These are phyloP conservation scores for Cirrhinus molitorella DNA, from an alignment of 2,797 vertebrate genomes.

Conservation along the genomic window DNA sequence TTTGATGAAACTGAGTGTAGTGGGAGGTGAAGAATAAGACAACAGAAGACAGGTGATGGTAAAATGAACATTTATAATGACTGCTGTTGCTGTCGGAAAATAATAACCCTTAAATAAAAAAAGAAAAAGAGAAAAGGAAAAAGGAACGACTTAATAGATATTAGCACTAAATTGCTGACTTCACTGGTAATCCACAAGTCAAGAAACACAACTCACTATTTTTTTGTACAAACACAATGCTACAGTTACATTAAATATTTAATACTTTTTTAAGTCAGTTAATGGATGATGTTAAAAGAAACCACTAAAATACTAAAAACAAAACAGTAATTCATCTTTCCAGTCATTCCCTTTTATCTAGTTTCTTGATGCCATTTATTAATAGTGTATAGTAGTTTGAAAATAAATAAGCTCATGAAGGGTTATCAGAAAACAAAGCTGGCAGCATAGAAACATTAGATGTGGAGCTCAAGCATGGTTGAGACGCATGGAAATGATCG, in stretches of 20 bases:
- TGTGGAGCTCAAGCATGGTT: slow-evolving; percentile 80
- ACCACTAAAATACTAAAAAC: slow-evolving; percentile 86
- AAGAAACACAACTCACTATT: slow-evolving; percentile 92
- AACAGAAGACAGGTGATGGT: slow-evolving; percentile 97
- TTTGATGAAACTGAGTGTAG: slow-evolving; percentile 88
- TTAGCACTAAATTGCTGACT: slow-evolving; percentile 91
- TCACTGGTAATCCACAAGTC: slow-evolving; percentile 92
- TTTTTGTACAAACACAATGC: slow-evolving; percentile 89
- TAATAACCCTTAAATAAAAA: slow-evolving; percentile 82
- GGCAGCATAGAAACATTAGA: slow-evolving; percentile 84
- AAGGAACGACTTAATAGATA: slow-evolving; percentile 91
- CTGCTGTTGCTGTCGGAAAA: slow-evolving; percentile 88
- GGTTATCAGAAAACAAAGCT: slow-evolving; percentile 81
- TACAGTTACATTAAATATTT: slow-evolving; percentile 90
- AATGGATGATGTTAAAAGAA: slow-evolving; percentile 90
- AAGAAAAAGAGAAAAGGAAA: slow-evolving; percentile 75
- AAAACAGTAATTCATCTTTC: slow-evolving; percentile 86
- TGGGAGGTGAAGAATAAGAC: slow-evolving; percentile 93
- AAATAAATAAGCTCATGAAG: slow-evolving; percentile 87
- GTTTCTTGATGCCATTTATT: slow-evolving; percentile 80
- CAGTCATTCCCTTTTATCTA: slow-evolving; percentile 85
- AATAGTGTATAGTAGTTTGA: slow-evolving; percentile 81
- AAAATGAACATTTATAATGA: slow-evolving; percentile 98
- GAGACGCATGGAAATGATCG: slow-evolving; percentile 76
- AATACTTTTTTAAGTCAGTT: slow-evolving; percentile 88